These are phyloP conservation scores for Polyergus mexicanus DNA, from an alignment of 1,140 invertebrate genomes.

Conservation along the genomic window DNA sequence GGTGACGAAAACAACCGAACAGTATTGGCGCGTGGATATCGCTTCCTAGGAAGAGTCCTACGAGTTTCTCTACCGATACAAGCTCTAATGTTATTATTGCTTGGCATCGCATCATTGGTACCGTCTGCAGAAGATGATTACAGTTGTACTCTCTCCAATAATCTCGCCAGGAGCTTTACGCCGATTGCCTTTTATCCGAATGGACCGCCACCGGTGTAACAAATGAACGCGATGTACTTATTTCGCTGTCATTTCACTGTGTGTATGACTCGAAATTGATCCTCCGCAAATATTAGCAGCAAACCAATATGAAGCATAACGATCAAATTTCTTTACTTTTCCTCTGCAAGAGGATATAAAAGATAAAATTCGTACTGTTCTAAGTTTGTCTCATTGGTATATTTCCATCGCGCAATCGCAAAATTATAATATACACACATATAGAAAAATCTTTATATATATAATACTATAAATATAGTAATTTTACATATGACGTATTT, in stretches of 20 bases:
- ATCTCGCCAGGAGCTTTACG: constrained; percentile 92
- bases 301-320: constrained; percentile 25
- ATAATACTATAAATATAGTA: constrained; percentile 28
- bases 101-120: constrained; percentile 95
- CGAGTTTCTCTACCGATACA: constrained; percentile 96
- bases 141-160: constrained; percentile 93
- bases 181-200: constrained; percentile 95
- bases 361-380: constrained; percentile 8
- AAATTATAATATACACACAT: neutral
- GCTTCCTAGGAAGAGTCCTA: constrained; percentile 95
- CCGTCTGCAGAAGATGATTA: constrained; percentile 95
- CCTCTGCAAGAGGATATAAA: neutral
- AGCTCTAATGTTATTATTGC: constrained; percentile 94
- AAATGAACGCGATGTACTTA: constrained; percentile 26
- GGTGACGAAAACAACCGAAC: constrained; percentile 86
- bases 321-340: constrained; percentile 23
- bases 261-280: neutral
- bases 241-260: constrained; percentile 37
- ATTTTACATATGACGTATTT: constrained; percentile 65
- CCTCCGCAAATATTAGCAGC: neutral
- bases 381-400: neutral
- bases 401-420: neutral
- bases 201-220: constrained; percentile 95
- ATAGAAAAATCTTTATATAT: constrained; percentile 43
- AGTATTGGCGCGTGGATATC: constrained; percentile 91